phyloP scores from a whole-genome alignment of 2,113 vertebrate species.

The Tachuris rubrigastra region DNA sequence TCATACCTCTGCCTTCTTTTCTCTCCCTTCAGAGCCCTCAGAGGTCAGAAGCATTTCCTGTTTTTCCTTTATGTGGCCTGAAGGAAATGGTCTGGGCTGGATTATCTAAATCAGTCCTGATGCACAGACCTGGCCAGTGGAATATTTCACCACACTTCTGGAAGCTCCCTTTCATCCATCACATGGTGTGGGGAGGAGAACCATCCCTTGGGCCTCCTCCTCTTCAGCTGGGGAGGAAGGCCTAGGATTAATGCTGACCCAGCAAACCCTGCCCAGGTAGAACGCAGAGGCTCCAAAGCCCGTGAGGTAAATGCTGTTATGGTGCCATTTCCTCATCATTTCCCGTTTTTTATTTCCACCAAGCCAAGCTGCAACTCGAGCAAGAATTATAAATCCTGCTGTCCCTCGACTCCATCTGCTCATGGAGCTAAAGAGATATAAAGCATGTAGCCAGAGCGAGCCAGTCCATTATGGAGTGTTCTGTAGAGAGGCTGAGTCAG shows the following conservation, averaged over 20 bases:
- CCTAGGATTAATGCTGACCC: background rate
- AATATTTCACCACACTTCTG: background rate
- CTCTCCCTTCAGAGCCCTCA: background rate
- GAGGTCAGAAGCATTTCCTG: conserved; percentile 56
- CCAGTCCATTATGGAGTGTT: background rate
- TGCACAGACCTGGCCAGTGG: background rate
- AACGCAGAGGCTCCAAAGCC: background rate
- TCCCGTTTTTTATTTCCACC: background rate
- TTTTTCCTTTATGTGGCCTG: background rate
- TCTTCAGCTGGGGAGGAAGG: conserved; percentile 22
- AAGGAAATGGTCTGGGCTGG: background rate
- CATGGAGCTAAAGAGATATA: conserved; percentile 8
- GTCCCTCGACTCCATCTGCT: conserved; percentile 39
- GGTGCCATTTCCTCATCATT: background rate
- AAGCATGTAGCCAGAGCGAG: conserved; percentile 10
- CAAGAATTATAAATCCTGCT: conserved; percentile 48
- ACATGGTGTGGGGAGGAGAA: background rate
- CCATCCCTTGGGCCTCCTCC: background rate
- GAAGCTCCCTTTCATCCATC: background rate
- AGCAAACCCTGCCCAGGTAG: background rate
- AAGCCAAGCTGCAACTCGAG: conserved; percentile 33
- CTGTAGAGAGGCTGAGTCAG: background rate
- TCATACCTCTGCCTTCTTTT: background rate
- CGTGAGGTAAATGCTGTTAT: background rate
- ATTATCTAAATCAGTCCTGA: background rate